Percentiles rank a stretch among this genome's conserved stretches.
These are phyloP conservation scores for Todiramphus chloris DNA, from an alignment of 2,113 vertebrate genomes.

Conservation along the genomic window DNA sequence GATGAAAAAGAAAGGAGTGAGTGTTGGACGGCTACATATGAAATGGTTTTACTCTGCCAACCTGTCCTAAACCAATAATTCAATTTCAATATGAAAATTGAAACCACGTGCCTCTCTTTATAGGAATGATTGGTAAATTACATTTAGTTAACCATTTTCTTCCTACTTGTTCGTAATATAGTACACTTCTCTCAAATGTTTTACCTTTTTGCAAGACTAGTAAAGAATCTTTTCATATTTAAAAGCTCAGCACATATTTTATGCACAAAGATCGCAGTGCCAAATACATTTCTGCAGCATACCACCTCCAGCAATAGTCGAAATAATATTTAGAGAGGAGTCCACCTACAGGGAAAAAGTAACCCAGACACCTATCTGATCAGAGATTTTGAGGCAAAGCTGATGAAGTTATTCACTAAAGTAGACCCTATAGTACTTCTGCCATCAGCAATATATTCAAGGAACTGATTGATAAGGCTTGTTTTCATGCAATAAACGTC, in stretches of 20 bases:
- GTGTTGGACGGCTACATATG: background rate
- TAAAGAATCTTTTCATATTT: conserved; percentile 7
- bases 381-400: background rate
- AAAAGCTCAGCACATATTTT: conserved; percentile 36
- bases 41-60: conserved; percentile 16
- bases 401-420: conserved; percentile 13
- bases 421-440: background rate
- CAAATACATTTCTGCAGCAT: conserved; percentile 11
- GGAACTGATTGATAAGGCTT: conserved; percentile 32
- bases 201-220: background rate
- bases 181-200: background rate
- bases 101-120: background rate
- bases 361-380: conserved; percentile 17
- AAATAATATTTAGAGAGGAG: conserved; percentile 34
- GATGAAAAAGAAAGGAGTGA: background rate
- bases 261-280: background rate
- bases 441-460: conserved; percentile 44
- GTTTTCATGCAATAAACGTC: background rate
- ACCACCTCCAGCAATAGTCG: conserved; percentile 19
- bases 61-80: conserved; percentile 17
- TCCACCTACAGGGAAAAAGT: background rate
- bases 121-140: background rate
- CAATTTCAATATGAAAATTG: conserved; percentile 22
- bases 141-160: conserved; percentile 28
- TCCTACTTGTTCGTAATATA: background rate